These are phyloP conservation scores for Pithys albifrons DNA, from an alignment of 2,113 vertebrate genomes.

Conservation along the genomic window DNA sequence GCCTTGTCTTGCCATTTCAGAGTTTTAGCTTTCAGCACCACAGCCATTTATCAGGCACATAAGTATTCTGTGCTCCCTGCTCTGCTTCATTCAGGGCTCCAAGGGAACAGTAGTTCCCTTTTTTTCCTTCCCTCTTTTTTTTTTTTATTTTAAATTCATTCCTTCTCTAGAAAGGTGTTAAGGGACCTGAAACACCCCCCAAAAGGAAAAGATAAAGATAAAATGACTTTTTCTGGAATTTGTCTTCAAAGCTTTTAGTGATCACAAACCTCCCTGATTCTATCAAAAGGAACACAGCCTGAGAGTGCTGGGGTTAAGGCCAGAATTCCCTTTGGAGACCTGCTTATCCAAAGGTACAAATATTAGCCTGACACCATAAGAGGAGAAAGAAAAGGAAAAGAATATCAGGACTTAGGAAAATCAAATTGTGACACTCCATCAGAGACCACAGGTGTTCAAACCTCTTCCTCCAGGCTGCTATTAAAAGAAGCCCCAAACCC, in stretches of 20 bases:
- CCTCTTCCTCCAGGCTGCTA: background rate
- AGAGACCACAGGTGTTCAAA: background rate
- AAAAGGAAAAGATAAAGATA: background rate
- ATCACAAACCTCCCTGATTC: background rate
- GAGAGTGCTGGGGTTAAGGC: background rate
- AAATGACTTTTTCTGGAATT: background rate
- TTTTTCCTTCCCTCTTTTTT: too few relatives aligned
- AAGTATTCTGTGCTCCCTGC: background rate
- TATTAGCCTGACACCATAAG: background rate
- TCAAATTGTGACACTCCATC: background rate
- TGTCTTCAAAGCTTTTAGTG: background rate
- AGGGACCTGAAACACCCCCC: background rate
- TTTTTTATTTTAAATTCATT: background rate
- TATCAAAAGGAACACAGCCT: background rate
- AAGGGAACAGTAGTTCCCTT: background rate
- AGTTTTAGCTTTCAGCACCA: background rate
- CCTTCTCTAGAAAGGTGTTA: background rate
- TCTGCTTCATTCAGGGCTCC: background rate
- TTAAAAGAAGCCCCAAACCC: background rate
- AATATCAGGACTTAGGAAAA: background rate
- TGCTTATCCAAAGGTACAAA: constrained; percentile 10
- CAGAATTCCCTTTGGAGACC: background rate
- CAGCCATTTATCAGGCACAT: background rate
- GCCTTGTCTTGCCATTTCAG: background rate
- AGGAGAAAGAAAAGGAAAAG: background rate